These are phyloP conservation scores for Sinocyclocheilus rhinocerous DNA, from an alignment of 2,113 vertebrate genomes.

Conservation along the genomic window DNA sequence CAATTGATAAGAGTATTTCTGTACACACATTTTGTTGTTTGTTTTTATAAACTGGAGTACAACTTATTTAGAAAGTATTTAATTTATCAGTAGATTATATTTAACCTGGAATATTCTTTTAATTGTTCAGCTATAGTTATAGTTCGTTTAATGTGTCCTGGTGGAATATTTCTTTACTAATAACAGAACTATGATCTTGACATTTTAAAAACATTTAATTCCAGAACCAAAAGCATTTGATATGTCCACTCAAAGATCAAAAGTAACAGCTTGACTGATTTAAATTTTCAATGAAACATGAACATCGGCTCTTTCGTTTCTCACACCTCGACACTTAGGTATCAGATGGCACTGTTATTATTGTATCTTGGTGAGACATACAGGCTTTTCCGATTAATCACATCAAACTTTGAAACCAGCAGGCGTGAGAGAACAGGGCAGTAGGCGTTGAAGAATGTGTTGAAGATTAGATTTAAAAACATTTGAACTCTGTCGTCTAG, in stretches of 20 bases:
- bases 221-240: no score
- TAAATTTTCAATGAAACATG: neutral
- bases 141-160: neutral
- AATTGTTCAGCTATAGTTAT: neutral
- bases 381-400: slow-evolving; percentile 40
- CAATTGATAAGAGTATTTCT: neutral
- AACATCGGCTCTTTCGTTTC: neutral
- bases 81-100: neutral
- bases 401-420: slow-evolving; percentile 40
- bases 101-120: neutral
- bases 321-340: neutral
- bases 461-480: slow-evolving; percentile 31
- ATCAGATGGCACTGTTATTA: neutral
- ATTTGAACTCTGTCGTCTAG: slow-evolving; percentile 3
- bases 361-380: slow-evolving; percentile 13
- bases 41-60: no score
- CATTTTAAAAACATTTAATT: neutral
- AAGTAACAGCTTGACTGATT: neutral
- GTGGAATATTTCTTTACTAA: neutral
- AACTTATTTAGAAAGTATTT: no score
- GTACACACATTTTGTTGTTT: no score
- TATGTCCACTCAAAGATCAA: neutral
- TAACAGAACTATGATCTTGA: neutral
- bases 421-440: slow-evolving; percentile 26
- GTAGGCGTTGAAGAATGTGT: slow-evolving; percentile 42